phyloP scores from a whole-genome alignment of 2,797 vertebrate species.

The Streptopelia turtur region DNA sequence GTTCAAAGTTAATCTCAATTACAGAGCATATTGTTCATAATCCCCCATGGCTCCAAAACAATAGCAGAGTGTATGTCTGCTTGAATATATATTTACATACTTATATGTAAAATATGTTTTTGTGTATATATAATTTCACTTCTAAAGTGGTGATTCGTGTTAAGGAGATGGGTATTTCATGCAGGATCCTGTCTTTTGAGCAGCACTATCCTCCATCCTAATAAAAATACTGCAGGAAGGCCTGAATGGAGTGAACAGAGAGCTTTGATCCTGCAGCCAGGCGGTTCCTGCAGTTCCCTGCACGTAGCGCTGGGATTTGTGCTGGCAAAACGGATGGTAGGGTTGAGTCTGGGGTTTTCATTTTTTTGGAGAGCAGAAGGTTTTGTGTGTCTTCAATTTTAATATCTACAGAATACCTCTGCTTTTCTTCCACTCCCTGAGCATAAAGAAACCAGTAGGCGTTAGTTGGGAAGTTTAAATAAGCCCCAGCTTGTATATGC shows the following conservation, averaged over 20 bases:
- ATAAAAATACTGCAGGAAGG: not conserved
- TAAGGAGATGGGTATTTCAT: constrained; percentile 37
- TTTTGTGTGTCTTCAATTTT: not conserved
- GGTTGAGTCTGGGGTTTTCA: not conserved
- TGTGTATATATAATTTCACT: constrained; percentile 36
- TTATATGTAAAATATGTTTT: constrained; percentile 55
- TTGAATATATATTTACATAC: constrained; percentile 44
- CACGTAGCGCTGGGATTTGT: fast-evolving
- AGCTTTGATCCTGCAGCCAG: not conserved
- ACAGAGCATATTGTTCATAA: constrained; percentile 65
- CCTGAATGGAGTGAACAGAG: not conserved
- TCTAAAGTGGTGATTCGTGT: not conserved
- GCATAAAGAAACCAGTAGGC: not conserved
- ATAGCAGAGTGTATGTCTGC: constrained; percentile 16
- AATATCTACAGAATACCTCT: not conserved
- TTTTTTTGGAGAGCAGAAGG: not conserved
- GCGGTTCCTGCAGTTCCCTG: not conserved
- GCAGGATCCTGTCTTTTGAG: not conserved
- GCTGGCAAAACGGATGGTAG: not conserved
- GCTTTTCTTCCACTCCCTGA: not conserved
- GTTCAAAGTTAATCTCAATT: constrained; percentile 62
- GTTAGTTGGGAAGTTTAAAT: not conserved
- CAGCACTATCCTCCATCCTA: not conserved
- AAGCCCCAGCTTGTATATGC: not conserved
- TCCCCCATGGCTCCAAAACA: constrained; percentile 60